phyloP scores from a whole-genome alignment of 1,140 invertebrate species.

The Drosophila yakuba region DNA sequence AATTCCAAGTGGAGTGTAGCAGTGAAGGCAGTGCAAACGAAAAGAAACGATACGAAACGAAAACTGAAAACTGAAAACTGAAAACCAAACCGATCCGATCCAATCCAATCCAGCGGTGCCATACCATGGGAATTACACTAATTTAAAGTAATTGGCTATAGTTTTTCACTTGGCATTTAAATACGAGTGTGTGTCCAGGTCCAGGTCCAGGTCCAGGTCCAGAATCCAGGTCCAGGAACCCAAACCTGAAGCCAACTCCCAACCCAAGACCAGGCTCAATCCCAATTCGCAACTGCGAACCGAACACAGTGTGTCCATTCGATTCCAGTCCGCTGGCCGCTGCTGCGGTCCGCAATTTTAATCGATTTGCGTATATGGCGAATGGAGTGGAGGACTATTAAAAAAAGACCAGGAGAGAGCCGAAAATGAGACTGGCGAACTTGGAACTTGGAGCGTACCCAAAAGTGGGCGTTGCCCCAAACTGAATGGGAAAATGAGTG shows the following conservation, averaged over 20 bases:
- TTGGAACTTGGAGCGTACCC: conserved; percentile 62
- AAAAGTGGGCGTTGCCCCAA: conserved; percentile 81
- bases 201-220: not conserved
- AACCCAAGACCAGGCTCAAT: not conserved
- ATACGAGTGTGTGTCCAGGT: conserved; percentile 55
- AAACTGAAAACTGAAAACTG: conserved; percentile 21
- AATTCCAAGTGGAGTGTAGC: conserved; percentile 30
- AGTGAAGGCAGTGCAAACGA: not conserved
- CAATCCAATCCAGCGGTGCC: conserved; percentile 51
- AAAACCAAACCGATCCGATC: conserved; percentile 44
- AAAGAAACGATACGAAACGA: conserved; percentile 5
- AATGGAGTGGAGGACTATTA: conserved; percentile 81
- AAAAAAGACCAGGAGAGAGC: conserved; percentile 58
- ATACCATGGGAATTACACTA: conserved; percentile 83
- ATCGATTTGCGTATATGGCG: conserved; percentile 84
- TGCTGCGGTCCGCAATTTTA: conserved; percentile 70
- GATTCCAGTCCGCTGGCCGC: conserved; percentile 10
- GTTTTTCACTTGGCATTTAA: conserved; percentile 84
- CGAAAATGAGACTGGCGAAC: conserved; percentile 72
- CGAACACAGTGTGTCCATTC: conserved; percentile 17
- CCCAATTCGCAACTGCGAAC: too few species aligned
- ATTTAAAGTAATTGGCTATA: conserved; percentile 84
- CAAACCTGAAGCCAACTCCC: not conserved
- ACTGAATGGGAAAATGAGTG: conserved; percentile 84
- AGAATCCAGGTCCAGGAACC: not conserved